Conservation (phyloP, 2,888 invertebrate species). For the Stenodera caucasica region DNA sequence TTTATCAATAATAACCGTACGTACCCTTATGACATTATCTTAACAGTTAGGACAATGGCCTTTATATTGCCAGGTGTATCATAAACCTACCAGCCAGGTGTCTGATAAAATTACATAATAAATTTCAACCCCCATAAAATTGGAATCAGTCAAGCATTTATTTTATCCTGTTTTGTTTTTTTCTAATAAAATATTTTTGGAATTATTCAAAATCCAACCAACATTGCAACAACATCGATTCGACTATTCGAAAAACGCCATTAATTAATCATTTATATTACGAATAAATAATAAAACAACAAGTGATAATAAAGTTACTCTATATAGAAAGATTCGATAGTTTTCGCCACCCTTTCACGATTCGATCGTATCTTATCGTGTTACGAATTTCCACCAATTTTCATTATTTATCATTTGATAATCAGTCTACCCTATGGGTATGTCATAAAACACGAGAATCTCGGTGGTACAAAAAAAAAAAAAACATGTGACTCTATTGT, state of each 20-base stretch:
- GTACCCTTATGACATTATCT: conserved; percentile 20
- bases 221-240: not conserved
- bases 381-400: not conserved
- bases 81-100: conserved; percentile 16
- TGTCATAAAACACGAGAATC: not conserved
- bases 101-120: conserved; percentile 23
- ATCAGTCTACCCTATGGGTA: not conserved
- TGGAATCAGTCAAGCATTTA: conserved; percentile 7
- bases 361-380: conserved; percentile 4
- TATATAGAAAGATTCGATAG: not conserved
- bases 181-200: not conserved
- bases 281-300: too few relatives aligned
- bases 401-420: conserved; percentile 5
- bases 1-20: conserved; percentile 1
- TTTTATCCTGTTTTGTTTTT: not conserved
- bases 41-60: not conserved
- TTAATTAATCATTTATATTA: not conserved
- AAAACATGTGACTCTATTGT: not conserved
- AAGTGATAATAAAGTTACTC: too few relatives aligned
- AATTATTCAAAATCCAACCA: not conserved
- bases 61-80: conserved; percentile 17
- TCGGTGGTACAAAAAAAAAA: not conserved
- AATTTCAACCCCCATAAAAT: conserved; percentile 21
- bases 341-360: not conserved
- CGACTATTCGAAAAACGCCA: not conserved